Conservation (phyloP, 1,140 invertebrate species). For the Meloidogyne exigua region DNA sequence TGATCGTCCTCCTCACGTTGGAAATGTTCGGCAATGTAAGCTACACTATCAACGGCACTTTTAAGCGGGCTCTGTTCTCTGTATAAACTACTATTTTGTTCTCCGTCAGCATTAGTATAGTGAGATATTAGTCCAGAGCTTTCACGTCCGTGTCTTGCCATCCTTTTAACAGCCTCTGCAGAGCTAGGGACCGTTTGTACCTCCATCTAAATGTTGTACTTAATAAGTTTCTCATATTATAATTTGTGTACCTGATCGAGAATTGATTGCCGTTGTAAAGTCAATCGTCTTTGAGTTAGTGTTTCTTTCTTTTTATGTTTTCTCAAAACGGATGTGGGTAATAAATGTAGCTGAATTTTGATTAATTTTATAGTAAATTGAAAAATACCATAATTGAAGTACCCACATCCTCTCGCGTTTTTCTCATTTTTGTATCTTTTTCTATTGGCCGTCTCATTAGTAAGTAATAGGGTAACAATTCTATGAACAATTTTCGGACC, state of each 20-base stretch:
- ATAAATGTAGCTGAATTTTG: background rate
- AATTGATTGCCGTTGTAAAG: background rate
- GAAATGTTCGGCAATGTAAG: conserved; percentile 62
- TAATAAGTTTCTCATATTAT: too few species aligned
- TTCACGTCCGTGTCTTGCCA: background rate
- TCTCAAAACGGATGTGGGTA: background rate
- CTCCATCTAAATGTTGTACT: background rate
- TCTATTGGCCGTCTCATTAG: conserved; percentile 59
- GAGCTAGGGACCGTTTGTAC: background rate
- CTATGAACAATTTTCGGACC: conserved; percentile 83
- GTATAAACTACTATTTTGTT: conserved; percentile 43
- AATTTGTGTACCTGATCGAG: background rate
- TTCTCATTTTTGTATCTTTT: background rate
- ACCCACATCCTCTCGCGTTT: background rate
- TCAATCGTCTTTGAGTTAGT: background rate
- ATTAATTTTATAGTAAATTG: background rate
- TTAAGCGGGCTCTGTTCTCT: conserved; percentile 54
- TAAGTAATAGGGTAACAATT: conserved; percentile 76
- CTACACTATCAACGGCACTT: conserved; percentile 58
- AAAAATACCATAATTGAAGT: background rate
- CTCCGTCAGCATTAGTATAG: background rate
- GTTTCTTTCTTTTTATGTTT: background rate
- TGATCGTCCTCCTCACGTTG: conserved; percentile 61
- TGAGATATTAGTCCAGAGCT: background rate
- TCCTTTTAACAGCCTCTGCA: conserved; percentile 1